phyloP scores from a whole-genome alignment of 1,140 invertebrate genomes.

The Drosophila nigrodunni region DNA sequence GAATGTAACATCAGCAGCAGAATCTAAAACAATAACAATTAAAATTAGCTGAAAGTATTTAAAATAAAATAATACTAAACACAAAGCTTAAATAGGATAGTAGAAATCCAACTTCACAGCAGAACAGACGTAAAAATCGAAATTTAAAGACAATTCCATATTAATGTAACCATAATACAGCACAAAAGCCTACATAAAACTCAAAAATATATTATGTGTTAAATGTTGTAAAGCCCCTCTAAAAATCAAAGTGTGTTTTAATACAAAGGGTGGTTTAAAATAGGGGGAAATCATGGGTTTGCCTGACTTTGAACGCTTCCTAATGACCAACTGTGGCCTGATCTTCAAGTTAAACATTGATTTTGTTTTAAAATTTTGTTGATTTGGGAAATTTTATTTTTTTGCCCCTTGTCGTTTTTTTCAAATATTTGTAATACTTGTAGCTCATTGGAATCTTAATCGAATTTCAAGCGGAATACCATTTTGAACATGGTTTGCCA shows the following conservation, averaged over 20 bases:
- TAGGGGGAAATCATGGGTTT: too few species aligned
- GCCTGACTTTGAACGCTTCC: too few species aligned
- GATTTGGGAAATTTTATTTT: too few species aligned
- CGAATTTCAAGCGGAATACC: too few species aligned
- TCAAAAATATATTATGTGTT: constrained; percentile 74
- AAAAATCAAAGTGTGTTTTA: constrained; percentile 50
- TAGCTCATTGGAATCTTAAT: too few species aligned
- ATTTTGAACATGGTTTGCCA: too few species aligned
- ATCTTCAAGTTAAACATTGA: too few species aligned
- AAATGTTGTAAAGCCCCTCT: constrained; percentile 82
- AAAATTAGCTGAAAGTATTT: constrained; percentile 26
- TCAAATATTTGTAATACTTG: too few species aligned
- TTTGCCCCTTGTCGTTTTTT: too few species aligned
- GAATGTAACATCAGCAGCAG: constrained; percentile 48
- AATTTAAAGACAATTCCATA: constrained; percentile 60
- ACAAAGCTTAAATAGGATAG: constrained; percentile 40
- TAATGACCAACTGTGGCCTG: too few species aligned
- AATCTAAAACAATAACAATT: constrained; percentile 37
- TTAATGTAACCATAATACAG: constrained; percentile 35
- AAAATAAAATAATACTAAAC: constrained; percentile 22
- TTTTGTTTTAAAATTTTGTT: too few species aligned
- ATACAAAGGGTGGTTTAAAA: background rate
- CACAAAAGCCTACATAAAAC: constrained; percentile 50
- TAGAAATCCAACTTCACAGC: constrained; percentile 27
- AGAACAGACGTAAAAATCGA: constrained; percentile 23